These are phyloP conservation scores for Graptemys geographica DNA, from an alignment of 2,797 vertebrate species.

Conservation along the genomic window DNA sequence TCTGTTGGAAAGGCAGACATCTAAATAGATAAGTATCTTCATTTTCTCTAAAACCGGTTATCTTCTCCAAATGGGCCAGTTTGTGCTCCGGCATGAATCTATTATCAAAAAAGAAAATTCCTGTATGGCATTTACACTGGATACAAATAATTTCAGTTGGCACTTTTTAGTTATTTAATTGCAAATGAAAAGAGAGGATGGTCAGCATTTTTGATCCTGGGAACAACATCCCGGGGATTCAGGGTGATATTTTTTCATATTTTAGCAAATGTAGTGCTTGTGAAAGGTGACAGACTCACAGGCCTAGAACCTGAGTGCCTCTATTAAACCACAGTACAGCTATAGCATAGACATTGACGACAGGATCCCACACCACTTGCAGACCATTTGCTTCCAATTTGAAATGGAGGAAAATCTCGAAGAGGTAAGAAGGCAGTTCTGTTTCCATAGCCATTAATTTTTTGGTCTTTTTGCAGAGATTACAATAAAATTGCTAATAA, in stretches of 20 bases:
- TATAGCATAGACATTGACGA: background rate
- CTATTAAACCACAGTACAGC: fast-evolving
- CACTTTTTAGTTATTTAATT: background rate
- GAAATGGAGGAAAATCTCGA: background rate
- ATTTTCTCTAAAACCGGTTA: slow-evolving; percentile 62
- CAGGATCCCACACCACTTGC: too few relatives aligned
- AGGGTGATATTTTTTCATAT: background rate
- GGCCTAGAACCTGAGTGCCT: background rate
- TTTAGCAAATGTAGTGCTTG: background rate
- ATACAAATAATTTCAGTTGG: background rate
- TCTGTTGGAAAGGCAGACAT: slow-evolving; percentile 47
- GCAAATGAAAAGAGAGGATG: background rate
- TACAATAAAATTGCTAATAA: background rate
- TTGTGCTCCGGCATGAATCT: slow-evolving; percentile 85
- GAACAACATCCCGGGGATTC: fast-evolving
- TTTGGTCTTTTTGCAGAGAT: background rate
- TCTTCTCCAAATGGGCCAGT: slow-evolving; percentile 63
- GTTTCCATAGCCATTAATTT: background rate
- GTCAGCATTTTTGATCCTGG: background rate
- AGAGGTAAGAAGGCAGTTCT: background rate
- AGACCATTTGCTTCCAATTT: background rate
- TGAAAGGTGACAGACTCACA: background rate
- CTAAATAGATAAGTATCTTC: background rate
- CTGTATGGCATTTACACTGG: background rate
- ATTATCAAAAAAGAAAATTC: slow-evolving; percentile 7